Conservation (phyloP, 1,140 invertebrate genomes). For the Zaprionus davidi region DNA sequence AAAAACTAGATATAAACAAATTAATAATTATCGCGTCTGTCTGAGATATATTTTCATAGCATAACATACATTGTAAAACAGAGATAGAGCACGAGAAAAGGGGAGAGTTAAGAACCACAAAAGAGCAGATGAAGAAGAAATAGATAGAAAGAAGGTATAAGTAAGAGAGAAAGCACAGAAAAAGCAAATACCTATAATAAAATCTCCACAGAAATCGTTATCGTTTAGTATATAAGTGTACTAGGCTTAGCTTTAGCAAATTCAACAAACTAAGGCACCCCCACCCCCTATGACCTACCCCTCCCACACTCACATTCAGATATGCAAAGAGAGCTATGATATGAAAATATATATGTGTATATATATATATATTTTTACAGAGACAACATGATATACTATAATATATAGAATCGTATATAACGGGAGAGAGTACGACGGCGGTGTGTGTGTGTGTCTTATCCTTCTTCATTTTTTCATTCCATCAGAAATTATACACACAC, state of each 20-base stretch:
- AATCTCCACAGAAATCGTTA: constrained; percentile 55
- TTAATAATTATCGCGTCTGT: constrained; percentile 15
- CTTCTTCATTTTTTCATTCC: constrained; percentile 7
- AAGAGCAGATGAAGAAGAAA: neutral
- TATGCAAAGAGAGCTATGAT: constrained; percentile 25
- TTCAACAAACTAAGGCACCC: constrained; percentile 19
- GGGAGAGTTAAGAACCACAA: neutral
- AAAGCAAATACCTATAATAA: constrained; percentile 23
- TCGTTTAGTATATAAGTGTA: constrained; percentile 53
- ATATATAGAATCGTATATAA: constrained; percentile 6
- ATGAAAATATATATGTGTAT: constrained; percentile 23
- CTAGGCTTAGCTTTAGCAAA: constrained; percentile 65
- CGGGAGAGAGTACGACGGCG: neutral
- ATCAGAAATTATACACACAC: constrained; percentile 3
- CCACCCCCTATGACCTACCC: constrained; percentile 1
- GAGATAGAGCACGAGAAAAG: neutral
- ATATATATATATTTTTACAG: constrained; percentile 39
- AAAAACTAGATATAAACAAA: constrained; percentile 61
- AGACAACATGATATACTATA: constrained; percentile 28
- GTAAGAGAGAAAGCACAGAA: neutral
- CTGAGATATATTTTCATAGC: constrained; percentile 31
- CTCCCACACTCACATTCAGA: neutral
- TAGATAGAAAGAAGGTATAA: neutral
- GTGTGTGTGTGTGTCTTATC: constrained; percentile 1
- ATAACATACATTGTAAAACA: constrained; percentile 3